phyloP scores from a whole-genome alignment of 1,140 invertebrate species.

The Eurosta solidaginis region DNA sequence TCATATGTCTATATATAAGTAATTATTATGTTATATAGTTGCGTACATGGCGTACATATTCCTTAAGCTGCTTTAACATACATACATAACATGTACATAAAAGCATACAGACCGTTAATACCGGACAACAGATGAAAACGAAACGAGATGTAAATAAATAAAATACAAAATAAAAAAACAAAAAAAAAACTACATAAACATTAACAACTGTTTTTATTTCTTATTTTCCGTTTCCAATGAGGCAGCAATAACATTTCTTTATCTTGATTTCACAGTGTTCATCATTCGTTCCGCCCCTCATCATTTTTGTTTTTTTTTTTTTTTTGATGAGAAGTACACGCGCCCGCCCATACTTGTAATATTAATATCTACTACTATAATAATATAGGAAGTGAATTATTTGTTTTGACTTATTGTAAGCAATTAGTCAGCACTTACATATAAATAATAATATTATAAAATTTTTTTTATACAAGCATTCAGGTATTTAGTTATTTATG shows the following conservation, averaged over 20 bases:
- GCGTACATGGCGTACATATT: too few relatives aligned
- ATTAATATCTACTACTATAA: neutral
- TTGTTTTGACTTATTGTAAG: neutral
- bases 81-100: neutral
- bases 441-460: neutral
- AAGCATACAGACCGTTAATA: neutral
- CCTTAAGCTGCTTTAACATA: too few relatives aligned
- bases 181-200: neutral
- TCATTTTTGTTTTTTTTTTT: neutral
- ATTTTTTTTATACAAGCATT: too few relatives aligned
- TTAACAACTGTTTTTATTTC: neutral
- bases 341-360: too few relatives aligned
- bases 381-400: neutral
- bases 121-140: neutral
- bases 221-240: neutral
- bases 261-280: neutral
- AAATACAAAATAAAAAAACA: neutral
- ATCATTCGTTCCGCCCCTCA: neutral
- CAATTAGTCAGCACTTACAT: slow-evolving; percentile 14
- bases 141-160: neutral
- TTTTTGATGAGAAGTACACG: neutral
- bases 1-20: too few relatives aligned
- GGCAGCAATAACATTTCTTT: neutral
- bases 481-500: too few relatives aligned
- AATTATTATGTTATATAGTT: too few relatives aligned